Percentiles rank a stretch among this genome's conserved stretches.
Evolutionary conservation across 2,888 invertebrate genomes (phyloP).

Genomic region (Dynastes maya): DNA sequence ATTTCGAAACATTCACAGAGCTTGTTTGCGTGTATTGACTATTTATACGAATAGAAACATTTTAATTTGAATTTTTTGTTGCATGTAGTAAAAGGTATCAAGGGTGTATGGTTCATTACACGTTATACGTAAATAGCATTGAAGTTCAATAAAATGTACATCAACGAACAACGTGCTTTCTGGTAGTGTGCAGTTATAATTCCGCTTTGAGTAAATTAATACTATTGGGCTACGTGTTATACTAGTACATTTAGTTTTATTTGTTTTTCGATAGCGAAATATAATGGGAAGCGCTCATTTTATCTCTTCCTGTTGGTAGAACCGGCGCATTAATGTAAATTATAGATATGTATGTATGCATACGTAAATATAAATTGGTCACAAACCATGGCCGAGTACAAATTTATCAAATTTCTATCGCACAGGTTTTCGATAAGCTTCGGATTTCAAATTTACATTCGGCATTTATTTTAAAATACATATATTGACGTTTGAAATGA

Average conservation of each 20-base stretch:
- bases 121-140: constrained; percentile 8
- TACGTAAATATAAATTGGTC: not conserved
- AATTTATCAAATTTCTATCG: no score
- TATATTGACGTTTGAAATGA: no score
- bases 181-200: not conserved
- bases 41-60: no score
- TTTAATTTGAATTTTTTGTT: not conserved
- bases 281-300: constrained; percentile 23
- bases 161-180: constrained; percentile 4
- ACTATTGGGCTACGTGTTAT: not conserved
- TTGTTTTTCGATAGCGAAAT: constrained; percentile 28
- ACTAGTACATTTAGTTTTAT: constrained; percentile 26
- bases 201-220: not conserved
- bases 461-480: no score
- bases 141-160: constrained; percentile 5
- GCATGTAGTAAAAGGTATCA: not conserved
- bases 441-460: no score
- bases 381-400: no score
- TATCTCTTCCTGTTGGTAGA: constrained; percentile 27
- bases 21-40: no score
- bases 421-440: not conserved
- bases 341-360: not conserved
- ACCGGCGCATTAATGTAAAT: constrained; percentile 27
- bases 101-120: not conserved
- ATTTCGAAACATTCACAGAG: no score